Conservation (phyloP, 2,113 vertebrate species). For the Sander lucioperca region DNA sequence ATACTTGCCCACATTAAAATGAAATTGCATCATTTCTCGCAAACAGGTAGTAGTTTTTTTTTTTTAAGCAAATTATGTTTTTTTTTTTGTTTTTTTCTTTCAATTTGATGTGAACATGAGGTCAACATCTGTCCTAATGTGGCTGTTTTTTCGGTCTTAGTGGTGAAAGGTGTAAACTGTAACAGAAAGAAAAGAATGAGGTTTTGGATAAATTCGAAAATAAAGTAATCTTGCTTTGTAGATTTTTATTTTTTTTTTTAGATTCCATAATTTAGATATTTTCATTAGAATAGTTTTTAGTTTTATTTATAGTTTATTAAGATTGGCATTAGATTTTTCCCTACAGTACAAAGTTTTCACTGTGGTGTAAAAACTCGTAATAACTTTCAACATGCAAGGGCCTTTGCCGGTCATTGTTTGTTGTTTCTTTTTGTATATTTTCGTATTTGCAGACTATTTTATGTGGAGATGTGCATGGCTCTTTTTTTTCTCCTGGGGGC, state of each 20-base stretch:
- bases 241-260: neutral
- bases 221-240: neutral
- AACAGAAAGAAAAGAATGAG: neutral
- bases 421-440: neutral
- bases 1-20: constrained; percentile 61
- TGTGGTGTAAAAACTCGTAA: constrained; percentile 34
- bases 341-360: neutral
- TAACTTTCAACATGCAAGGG: neutral
- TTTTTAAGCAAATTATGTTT: constrained; percentile 17
- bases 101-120: constrained; percentile 12
- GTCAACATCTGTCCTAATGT: neutral
- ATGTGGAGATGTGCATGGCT: neutral
- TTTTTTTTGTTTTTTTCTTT: constrained; percentile 1
- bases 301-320: neutral
- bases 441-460: neutral
- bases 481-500: constrained; percentile 29
- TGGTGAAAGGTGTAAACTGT: constrained; percentile 48
- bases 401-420: neutral
- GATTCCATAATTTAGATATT: neutral
- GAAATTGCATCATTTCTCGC: constrained; percentile 55
- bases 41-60: constrained; percentile 26
- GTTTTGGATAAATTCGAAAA: neutral
- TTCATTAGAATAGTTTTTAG: neutral
- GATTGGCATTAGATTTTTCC: neutral
- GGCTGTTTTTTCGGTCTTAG: neutral